A percentile compares a stretch with the other conserved stretches of the same genome.
Conservation (phyloP, 2,888 invertebrate genomes). For the Galerucella nymphaeae region DNA sequence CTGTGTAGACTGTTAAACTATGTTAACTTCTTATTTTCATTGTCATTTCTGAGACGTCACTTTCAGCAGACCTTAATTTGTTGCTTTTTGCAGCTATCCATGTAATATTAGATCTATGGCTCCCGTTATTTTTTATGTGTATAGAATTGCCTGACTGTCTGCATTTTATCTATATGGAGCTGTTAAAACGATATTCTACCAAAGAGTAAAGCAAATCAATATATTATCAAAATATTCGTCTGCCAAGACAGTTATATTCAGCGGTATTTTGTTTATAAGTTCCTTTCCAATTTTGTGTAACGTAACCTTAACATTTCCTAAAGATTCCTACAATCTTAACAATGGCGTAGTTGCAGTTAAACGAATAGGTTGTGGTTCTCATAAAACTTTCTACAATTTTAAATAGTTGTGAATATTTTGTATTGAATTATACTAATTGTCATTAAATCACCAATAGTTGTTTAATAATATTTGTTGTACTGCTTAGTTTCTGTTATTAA, state of each 20-base stretch:
- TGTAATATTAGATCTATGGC: background rate
- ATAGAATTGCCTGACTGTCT: constrained; percentile 9
- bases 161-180: background rate
- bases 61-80: constrained; percentile 33
- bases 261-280: background rate
- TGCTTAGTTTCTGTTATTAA: background rate
- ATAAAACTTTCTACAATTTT: background rate
- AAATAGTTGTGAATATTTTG: background rate
- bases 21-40: constrained; percentile 46
- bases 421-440: too few relatives aligned
- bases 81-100: constrained; percentile 32
- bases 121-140: constrained; percentile 16
- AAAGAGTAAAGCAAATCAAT: constrained; percentile 15
- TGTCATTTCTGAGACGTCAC: constrained; percentile 52
- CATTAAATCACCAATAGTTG: too few relatives aligned
- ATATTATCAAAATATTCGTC: constrained; percentile 1
- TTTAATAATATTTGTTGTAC: too few relatives aligned
- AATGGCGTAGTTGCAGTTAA: constrained; percentile 2
- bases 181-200: background rate
- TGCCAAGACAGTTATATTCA: background rate
- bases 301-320: constrained; percentile 6
- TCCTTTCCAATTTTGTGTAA: background rate
- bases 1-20: constrained; percentile 35
- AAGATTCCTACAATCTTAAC: background rate
- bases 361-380: background rate